Evolutionary conservation across 2,888 invertebrate genomes (phyloP).

Genomic region (Ochropacha duplaris): DNA sequence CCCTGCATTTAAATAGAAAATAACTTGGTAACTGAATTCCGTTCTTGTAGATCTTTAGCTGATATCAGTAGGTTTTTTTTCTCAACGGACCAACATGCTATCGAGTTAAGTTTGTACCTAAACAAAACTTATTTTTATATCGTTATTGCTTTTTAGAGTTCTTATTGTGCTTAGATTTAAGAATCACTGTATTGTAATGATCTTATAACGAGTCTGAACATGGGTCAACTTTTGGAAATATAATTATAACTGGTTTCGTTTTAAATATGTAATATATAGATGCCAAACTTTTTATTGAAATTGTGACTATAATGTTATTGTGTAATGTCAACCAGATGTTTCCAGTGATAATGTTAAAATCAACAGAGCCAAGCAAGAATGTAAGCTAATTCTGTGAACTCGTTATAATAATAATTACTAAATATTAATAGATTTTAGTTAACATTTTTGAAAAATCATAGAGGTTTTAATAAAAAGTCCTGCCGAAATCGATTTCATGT

Average conservation of each 20-base stretch:
- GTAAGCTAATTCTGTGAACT: conserved; percentile 2
- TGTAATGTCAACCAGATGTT: not conserved
- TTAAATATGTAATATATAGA: conserved; percentile 30
- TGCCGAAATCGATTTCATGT: conserved; percentile 62
- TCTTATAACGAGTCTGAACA: conserved; percentile 11
- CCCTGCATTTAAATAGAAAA: not conserved
- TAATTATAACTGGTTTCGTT: conserved; percentile 17
- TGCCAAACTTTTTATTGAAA: conserved; percentile 41
- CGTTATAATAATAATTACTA: conserved; percentile 30
- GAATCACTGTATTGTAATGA: conserved; percentile 32
- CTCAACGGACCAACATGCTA: conserved; percentile 48
- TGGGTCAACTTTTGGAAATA: not conserved
- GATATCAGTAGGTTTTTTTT: conserved; percentile 16
- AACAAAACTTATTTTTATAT: conserved; percentile 52
- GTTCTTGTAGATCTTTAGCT: conserved; percentile 2
- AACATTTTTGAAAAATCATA: conserved; percentile 50
- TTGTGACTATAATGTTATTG: conserved; percentile 11
- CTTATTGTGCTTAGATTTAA: conserved; percentile 41
- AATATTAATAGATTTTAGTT: conserved; percentile 47
- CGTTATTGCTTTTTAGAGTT: conserved; percentile 42
- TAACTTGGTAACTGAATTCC: not conserved
- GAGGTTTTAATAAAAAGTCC: conserved; percentile 69
- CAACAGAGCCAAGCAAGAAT: conserved; percentile 1
- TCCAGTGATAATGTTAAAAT: not conserved
- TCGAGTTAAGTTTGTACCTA: conserved; percentile 32